Evolutionary conservation across 1,140 invertebrate species (phyloP), one percentile per base, ranked within the genome.

Genomic region (Drosophila gunungcola): DNA sequence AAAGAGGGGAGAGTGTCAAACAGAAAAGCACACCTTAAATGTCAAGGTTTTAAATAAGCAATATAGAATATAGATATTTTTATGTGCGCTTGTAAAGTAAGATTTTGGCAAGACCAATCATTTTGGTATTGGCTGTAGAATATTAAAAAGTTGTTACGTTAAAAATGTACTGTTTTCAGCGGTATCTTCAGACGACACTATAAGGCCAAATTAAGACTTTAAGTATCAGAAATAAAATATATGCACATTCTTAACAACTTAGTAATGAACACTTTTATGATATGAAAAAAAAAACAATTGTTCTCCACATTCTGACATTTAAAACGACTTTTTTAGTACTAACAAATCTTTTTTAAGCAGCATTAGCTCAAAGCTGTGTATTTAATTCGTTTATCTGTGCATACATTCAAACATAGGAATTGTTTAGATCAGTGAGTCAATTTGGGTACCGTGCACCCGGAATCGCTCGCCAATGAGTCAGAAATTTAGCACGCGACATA

Each of bases 401-500:
- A 6, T 32, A 32, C 29, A 32, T 32, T 6, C 29, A 32, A 5
- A 29, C 29, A 4, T 32, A 32, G 29, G 29, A 6, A 6, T 62
- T 61, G 42, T 38, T 29, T 27, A 38, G 45, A 16, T 45, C 25
- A 39, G 63, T 67, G 65, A 69, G 41, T 69, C 65, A 68, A 25
- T 32, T 36, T 21, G n/a, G 16, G 38, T 16, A 60, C 34, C n/a
- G 29, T 43, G 61, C 36, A 68, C 67, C 63, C 69, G 67, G 21
- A 70, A 27, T 48, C 34, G 16, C 51, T 48, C n/a, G 51, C 34
- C 41, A 57, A 56, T 72, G 68, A 72, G 64, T 72, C 68, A 72
- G 48, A 49, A 42, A 36, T n/a, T 29, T 21, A 70, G 64, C 65
- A 72, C 68, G 68, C 51, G 65, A 72, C 52, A 39, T 39, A 39